phyloP scores from a whole-genome alignment of 2,113 vertebrate species.

The Antigone vipio region DNA sequence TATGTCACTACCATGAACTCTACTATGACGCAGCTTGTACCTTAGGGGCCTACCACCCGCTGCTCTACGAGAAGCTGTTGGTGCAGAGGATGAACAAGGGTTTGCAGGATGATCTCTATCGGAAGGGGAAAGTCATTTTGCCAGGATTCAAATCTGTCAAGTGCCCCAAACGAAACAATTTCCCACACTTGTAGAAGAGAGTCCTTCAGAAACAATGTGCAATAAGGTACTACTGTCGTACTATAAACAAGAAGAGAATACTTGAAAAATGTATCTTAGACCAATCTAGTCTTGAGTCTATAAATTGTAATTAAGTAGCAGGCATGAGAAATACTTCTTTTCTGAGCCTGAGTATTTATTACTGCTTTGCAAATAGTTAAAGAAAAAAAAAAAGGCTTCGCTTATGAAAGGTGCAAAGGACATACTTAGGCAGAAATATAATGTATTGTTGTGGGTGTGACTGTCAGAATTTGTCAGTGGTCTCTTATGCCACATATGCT shows the following conservation, averaged over 20 bases:
- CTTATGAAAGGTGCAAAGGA: constrained; percentile 42
- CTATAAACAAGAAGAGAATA: constrained; percentile 70
- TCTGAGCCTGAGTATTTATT: constrained; percentile 73
- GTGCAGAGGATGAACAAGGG: constrained; percentile 90
- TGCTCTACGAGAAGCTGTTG: constrained; percentile 94
- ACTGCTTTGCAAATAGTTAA: constrained; percentile 63
- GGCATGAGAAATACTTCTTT: constrained; percentile 55
- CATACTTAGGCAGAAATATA: constrained; percentile 42
- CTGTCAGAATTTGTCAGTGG: constrained; percentile 33
- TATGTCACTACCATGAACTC: constrained; percentile 96
- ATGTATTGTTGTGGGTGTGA: constrained; percentile 40
- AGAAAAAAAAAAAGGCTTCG: constrained; percentile 37
- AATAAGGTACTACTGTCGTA: constrained; percentile 79
- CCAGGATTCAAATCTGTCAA: constrained; percentile 85
- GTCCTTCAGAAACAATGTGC: constrained; percentile 69
- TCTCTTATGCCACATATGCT: constrained; percentile 2
- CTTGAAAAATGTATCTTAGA: constrained; percentile 75
- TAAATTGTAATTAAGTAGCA: constrained; percentile 70
- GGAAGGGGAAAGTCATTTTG: constrained; percentile 89
- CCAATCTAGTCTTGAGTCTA: constrained; percentile 66
- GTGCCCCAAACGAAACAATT: constrained; percentile 70
- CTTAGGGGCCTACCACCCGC: constrained; percentile 93
- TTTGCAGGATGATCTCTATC: constrained; percentile 81
- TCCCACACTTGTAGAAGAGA: constrained; percentile 35
- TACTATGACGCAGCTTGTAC: constrained; percentile 95